Base-by-base conservation (phyloP, 1,140 invertebrate species). In the Uloborus diversus region DNA sequence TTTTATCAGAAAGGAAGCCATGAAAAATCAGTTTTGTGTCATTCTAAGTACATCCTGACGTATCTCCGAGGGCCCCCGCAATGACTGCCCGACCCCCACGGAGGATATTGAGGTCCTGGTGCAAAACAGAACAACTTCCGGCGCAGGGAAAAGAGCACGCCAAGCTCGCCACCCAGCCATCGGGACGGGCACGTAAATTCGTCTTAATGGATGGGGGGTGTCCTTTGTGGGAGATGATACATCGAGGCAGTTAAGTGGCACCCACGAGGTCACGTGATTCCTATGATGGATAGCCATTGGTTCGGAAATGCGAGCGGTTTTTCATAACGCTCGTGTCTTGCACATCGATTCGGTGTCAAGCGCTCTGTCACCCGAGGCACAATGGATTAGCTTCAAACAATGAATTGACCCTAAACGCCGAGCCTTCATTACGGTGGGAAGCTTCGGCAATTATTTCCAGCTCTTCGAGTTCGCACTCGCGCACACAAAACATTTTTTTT, bases 211-310 rank as follows among this genome's bases (percentile, higher is more conserved):
- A 35, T 20, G 47, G 51, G 49, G 68, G 27, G 11, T n/a, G 11
- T 30, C 68, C 28, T 68, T 25, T 70, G 68, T 70, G 51, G n/a
- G 51, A 27, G 68, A 70, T 35, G 68, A 57, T 37, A 56, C 64
- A 66, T 66, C 64, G 51, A 23, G 51, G 51, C 17, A 51, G 68
- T 49, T 23, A 57, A 56, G 32, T n/a, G 53, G 28, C 20, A 27
- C 53, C 65, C 2, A 17, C 9, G 37, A 47, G 49, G 30, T 57
- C 49, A 56, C 49, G 28, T 33, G 51, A 56, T 35, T 9, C 53
- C 20, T 25, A 5, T 70, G 51, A 70, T 70, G 49, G 30, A 70
- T 70, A 25, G 23, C 17, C 68, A 30, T 25, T 53, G 23, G 17
- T 9, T 9, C 37, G 37, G 37, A 42, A 42, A 42, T 17, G 37